These are phyloP conservation scores for Morus bassanus DNA, from an alignment of 2,797 vertebrate species.

Conservation along the genomic window DNA sequence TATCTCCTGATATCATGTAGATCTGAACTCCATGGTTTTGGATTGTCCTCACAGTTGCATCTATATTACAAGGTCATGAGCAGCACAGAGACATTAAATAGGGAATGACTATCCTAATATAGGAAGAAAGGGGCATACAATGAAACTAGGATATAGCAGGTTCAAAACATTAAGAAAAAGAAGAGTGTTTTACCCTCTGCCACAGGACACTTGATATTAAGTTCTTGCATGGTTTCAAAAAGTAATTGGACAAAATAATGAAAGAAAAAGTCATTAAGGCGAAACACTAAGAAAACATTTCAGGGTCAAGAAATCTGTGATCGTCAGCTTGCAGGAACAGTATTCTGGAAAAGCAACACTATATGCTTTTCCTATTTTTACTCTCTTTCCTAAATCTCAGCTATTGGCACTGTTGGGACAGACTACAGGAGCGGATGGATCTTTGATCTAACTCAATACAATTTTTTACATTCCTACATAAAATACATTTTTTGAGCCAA, in stretches of 20 bases:
- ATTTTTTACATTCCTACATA: neutral
- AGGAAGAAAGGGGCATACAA: neutral
- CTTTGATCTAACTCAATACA: neutral
- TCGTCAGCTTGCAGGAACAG: neutral
- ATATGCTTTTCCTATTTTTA: neutral
- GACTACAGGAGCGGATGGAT: neutral
- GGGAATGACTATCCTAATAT: neutral
- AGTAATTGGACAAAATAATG: neutral
- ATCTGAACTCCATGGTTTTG: neutral
- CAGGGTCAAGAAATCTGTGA: neutral
- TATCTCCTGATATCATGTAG: neutral
- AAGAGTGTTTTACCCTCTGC: neutral
- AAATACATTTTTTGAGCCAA: neutral
- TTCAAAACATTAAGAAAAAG: neutral
- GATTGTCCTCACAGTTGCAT: neutral
- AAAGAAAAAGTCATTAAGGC: neutral
- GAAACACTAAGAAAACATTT: neutral
- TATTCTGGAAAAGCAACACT: neutral
- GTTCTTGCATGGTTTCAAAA: neutral
- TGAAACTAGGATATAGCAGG: neutral
- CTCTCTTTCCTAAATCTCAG: neutral
- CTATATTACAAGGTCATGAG: neutral
- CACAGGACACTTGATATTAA: fast-evolving
- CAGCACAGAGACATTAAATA: neutral
- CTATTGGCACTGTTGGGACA: neutral